Conservation (phyloP, 2,113 vertebrate species). For the Pangasianodon gigas region DNA sequence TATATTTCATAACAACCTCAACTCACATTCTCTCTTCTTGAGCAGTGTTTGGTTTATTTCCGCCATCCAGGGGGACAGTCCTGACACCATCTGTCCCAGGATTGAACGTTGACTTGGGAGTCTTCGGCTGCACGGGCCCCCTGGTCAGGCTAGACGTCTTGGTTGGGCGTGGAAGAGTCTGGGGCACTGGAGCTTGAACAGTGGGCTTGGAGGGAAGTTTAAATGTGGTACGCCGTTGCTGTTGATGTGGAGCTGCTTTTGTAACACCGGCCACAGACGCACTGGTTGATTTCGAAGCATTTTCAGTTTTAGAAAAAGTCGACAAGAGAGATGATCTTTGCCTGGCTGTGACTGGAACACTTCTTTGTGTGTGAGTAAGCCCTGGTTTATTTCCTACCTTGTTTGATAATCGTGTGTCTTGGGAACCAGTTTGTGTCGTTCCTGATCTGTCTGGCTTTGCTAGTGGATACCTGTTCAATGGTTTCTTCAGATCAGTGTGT, state of each 20-base stretch:
- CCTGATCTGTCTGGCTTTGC: no score
- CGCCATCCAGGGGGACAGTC: constrained; percentile 30
- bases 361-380: neutral
- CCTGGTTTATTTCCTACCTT: neutral
- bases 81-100: constrained; percentile 55
- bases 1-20: neutral
- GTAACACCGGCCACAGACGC: neutral
- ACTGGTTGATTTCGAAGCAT: neutral
- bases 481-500: neutral
- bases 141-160: constrained; percentile 33
- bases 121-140: constrained; percentile 31
- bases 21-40: constrained; percentile 76
- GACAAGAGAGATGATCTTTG: neutral
- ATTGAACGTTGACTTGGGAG: constrained; percentile 41
- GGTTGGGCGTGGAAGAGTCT: constrained; percentile 43
- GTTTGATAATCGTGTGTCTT: neutral
- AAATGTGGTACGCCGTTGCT: neutral
- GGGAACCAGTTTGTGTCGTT: neutral
- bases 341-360: neutral
- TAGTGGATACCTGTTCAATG: neutral
- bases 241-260: neutral
- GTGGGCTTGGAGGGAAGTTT: neutral
- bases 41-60: constrained; percentile 60
- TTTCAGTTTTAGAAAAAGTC: neutral
- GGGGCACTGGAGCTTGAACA: constrained; percentile 20